Base-by-base conservation (phyloP, 2,113 vertebrate genomes). In the Corydoras sp. region DNA sequence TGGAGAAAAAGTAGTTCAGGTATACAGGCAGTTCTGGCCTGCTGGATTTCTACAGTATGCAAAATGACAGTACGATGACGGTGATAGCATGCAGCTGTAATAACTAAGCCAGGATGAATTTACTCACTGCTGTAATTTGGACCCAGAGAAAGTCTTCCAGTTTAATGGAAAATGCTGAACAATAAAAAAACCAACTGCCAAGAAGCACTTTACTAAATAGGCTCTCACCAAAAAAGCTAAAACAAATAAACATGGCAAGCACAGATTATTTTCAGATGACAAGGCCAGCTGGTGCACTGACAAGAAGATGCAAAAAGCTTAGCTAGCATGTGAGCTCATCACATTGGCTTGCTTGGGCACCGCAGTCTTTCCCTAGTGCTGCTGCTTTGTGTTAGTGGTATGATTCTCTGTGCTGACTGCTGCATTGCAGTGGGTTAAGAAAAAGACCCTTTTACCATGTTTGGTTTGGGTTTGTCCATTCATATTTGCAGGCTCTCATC, bases 281-380 rank as follows among this genome's bases (percentile, higher is more conserved):
- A 48, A 63, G 55, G 49, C 67, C 73, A 72, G 62, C 65, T 62
- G 74, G 31, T 61, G 49, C 59, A 68, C 61, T 58, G 60, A 65
- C 65, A n/a, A 30, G 53, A 51, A 68, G 51, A 72, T 53, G 59
- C 62, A 72, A 68, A 76, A 68, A 32, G 31, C 58, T 69, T 69
- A 30, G 62, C 54, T 54, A 76, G 49, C 60, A 60, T 51, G 60
- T 56, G 48, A 65, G 65, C 60, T 64, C 65, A 72, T 72, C 60
- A 4, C 53, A 58, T 59, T 30, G 10, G 53, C 59, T 43, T 63
- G 69, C 61, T 48, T 50, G 69, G 65, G 65, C 59, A 72, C 58
- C 43, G 13, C 60, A 58, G 69, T 24, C 10, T 58, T 71, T 62
- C 55, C 62, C 18, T 55, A 48, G 29, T 15, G 12, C 31, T 55